These are phyloP conservation scores for Silurus glanis DNA, from an alignment of 2,113 vertebrate species.

Conservation along the genomic window DNA sequence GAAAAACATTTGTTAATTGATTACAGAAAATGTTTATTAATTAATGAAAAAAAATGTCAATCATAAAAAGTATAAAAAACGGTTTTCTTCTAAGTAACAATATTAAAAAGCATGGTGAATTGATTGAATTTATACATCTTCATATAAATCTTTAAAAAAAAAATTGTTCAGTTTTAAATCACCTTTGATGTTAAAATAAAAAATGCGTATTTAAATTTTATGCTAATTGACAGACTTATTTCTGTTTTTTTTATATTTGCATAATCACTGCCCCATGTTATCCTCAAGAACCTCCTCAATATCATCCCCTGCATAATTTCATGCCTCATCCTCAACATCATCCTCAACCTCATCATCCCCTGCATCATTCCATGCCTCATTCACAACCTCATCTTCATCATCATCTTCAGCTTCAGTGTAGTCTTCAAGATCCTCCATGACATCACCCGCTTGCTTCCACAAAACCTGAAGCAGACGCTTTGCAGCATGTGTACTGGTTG, in stretches of 20 bases:
- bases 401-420: not conserved
- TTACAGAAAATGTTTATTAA: not conserved
- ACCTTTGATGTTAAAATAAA: no score
- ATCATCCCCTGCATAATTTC: not conserved
- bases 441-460: not conserved
- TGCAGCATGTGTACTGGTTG: constrained; percentile 23
- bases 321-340: no score
- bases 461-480: constrained; percentile 45
- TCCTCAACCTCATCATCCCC: not conserved
- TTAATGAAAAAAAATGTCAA: not conserved
- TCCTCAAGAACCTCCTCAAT: not conserved
- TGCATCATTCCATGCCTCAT: no score
- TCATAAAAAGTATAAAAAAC: not conserved
- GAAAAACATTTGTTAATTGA: not conserved
- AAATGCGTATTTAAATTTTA: no score
- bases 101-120: no score
- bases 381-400: not conserved
- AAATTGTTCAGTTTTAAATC: no score
- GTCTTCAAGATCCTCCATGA: constrained; percentile 46
- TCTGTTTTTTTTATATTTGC: not conserved
- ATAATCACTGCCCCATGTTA: not conserved
- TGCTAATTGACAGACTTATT: not conserved
- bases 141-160: no score
- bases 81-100: not conserved
- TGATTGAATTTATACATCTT: no score